Evolutionary conservation across 2,113 vertebrate species (phyloP).

Genomic region (Brachypodius melanocephalos): DNA sequence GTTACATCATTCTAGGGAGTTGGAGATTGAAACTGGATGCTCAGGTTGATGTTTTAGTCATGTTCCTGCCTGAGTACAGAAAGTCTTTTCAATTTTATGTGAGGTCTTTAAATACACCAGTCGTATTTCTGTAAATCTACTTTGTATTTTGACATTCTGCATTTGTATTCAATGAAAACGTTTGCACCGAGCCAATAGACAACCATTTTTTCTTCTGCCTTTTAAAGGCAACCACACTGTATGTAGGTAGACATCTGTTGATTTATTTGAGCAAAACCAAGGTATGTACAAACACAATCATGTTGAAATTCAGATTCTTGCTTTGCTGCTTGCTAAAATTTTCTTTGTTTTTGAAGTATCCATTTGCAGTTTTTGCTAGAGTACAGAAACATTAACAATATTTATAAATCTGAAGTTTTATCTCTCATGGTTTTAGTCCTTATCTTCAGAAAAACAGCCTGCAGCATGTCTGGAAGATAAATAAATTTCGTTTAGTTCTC

Average conservation of each 20-base stretch:
- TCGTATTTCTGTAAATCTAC: not conserved
- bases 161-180: slow-evolving; percentile 11
- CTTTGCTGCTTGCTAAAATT: not conserved
- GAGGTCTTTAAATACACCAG: not conserved
- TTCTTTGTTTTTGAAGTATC: not conserved
- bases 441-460: not conserved
- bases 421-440: not conserved
- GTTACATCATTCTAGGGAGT: not conserved
- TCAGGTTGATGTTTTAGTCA: not conserved
- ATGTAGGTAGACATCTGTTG: not conserved
- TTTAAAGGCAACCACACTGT: not conserved
- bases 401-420: not conserved
- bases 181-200: not conserved
- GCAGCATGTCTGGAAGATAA: not conserved
- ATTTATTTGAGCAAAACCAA: not conserved
- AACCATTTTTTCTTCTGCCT: not conserved
- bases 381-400: not conserved
- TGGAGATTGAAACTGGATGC: not conserved
- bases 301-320: not conserved
- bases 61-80: not conserved
- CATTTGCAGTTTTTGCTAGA: not conserved
- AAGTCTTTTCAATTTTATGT: not conserved
- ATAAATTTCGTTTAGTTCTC: not conserved
- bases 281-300: not conserved
- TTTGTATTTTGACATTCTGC: not conserved